Conservation (phyloP, 1,140 invertebrate species). For the Nasonia longicornis region DNA sequence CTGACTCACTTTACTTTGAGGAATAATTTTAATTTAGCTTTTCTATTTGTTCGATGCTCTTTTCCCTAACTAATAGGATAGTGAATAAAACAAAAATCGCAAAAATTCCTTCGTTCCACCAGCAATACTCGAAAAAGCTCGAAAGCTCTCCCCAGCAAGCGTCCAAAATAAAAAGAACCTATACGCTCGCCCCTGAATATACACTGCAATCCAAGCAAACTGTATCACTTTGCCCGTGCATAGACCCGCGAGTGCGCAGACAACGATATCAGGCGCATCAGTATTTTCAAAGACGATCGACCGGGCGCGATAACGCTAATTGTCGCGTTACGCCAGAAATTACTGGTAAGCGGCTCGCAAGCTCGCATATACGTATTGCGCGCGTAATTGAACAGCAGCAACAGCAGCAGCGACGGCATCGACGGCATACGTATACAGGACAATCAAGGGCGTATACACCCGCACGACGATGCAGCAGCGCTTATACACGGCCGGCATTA, state of each 20-base stretch:
- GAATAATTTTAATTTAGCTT: too few relatives aligned
- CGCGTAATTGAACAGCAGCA: slow-evolving; percentile 60
- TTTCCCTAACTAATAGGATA: too few relatives aligned
- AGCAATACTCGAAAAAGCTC: too few relatives aligned
- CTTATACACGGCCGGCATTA: slow-evolving; percentile 33
- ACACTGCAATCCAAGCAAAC: neutral
- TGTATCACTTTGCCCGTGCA: neutral
- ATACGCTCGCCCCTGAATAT: too few relatives aligned
- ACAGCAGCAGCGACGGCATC: slow-evolving; percentile 30
- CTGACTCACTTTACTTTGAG: too few relatives aligned
- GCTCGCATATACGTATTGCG: slow-evolving; percentile 46
- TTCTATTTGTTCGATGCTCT: too few relatives aligned
- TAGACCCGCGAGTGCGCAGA: neutral
- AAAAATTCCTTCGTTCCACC: too few relatives aligned
- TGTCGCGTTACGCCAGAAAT: slow-evolving; percentile 61
- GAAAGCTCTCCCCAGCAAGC: too few relatives aligned
- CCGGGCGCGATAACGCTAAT: slow-evolving; percentile 57
- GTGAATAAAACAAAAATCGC: too few relatives aligned
- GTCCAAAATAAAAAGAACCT: too few relatives aligned
- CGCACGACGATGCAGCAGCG: neutral
- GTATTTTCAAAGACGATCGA: slow-evolving; percentile 46
- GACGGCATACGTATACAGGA: slow-evolving; percentile 32
- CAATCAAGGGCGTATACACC: slow-evolving; percentile 5
- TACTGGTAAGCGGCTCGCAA: slow-evolving; percentile 52
- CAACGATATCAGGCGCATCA: neutral